Base-by-base conservation (phyloP, 1,140 invertebrate species). In the Parasteatoda tepidariorum region DNA sequence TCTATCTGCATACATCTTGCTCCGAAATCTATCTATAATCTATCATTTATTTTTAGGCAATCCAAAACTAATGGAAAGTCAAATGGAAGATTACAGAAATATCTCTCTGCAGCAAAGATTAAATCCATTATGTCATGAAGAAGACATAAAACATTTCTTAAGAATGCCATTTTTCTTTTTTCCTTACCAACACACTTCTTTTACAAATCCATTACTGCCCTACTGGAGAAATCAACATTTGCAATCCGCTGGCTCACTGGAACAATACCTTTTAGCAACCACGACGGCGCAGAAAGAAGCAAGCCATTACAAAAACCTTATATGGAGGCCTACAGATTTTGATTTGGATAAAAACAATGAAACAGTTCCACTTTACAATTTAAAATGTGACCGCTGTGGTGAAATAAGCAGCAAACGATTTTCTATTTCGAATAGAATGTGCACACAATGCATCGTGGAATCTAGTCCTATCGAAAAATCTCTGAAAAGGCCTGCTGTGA, bases 61-160 rank as follows among this genome's bases (percentile, higher is more conserved):
- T n/a, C n/a, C n/a, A n/a, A n/a, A n/a, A n/a, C n/a, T n/a, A n/a
- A n/a, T 18, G 18, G 38, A 48, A 48, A 4, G 9, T 48, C 9
- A 2, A 48, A 18, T 18, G 18, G 38, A 41, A 41, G 38, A 48
- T 13, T 48, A 13, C 4, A 48, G 18, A 48, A 48, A 4, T 48
- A 13, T 18, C 38, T 13, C 18, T 9, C 38, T 48, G 18, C 1
- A 0, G 18, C 11, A n/a, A 30, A 18, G 13, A 4, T 24, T 24
- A 71, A 57, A 59, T 5, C 30, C 24, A 38, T 11, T 78, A 15
- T 3, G 67, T 2, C 55, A 62, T 5, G 76, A 79, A 28, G 38
- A 68, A 22, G 68, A 79, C n/a, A 9, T 79, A 13, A 61, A 79
- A 7, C 55, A 79, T n/a, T 79, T 79, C 13, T 15, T 79, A 13